phyloP scores from a whole-genome alignment of 2,888 invertebrate genomes.

The Bombyx huttoni region DNA sequence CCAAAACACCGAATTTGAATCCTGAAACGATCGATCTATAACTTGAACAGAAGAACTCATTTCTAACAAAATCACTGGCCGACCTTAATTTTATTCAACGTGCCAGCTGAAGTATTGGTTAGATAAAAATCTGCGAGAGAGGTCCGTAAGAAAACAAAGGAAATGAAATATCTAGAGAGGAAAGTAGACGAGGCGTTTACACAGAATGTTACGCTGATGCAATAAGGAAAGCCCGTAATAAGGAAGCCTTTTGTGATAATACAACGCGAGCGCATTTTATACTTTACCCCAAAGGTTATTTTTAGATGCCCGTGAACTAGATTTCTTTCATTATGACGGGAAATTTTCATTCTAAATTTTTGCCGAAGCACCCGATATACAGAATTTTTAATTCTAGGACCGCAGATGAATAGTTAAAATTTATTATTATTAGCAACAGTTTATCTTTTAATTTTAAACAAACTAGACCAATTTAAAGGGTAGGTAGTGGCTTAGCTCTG shows the following conservation, averaged over 20 bases:
- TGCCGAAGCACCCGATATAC: not conserved
- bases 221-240: conserved; percentile 22
- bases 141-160: conserved; percentile 8
- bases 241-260: conserved; percentile 28
- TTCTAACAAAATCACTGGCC: not conserved
- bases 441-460: too few relatives aligned
- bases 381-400: not conserved
- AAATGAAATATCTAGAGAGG: conserved; percentile 8
- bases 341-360: not conserved
- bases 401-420: too few relatives aligned
- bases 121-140: conserved; percentile 11
- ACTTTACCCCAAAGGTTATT: not conserved
- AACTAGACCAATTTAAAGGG: too few relatives aligned
- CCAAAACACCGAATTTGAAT: not conserved
- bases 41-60: conserved; percentile 1
- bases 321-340: not conserved
- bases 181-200: conserved; percentile 12
- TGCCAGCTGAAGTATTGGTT: conserved; percentile 6
- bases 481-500: too few relatives aligned
- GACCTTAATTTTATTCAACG: conserved; percentile 5
- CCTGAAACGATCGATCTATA: not conserved
- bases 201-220: conserved; percentile 19
- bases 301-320: not conserved
- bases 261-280: conserved; percentile 18
- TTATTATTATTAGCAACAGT: too few relatives aligned